These are phyloP conservation scores for Agrypnus murinus DNA, from an alignment of 2,888 invertebrate species.

Conservation along the genomic window DNA sequence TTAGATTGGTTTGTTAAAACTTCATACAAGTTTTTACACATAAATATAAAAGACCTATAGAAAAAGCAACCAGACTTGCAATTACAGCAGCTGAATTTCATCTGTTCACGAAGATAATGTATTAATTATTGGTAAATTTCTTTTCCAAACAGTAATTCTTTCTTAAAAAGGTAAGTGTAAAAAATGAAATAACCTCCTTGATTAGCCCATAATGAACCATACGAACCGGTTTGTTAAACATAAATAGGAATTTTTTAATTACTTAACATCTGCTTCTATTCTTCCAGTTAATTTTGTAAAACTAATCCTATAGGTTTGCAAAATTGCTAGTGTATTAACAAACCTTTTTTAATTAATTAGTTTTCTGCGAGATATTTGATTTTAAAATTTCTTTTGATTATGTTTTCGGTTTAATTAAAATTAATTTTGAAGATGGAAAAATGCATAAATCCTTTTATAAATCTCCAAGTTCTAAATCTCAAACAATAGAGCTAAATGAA, in stretches of 20 bases:
- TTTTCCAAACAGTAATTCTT: background rate
- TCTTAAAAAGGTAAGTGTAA: background rate
- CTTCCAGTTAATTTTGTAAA: slow-evolving; percentile 5
- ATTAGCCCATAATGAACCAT: background rate
- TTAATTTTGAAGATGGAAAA: too few relatives aligned
- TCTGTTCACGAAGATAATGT: background rate
- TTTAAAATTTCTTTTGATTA: too few relatives aligned
- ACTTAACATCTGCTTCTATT: slow-evolving; percentile 1
- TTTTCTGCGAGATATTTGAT: too few relatives aligned
- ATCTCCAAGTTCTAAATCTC: too few relatives aligned
- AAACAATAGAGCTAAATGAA: too few relatives aligned
- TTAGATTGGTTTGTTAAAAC: too few relatives aligned
- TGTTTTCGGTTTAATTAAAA: too few relatives aligned
- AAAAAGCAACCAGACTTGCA: too few relatives aligned
- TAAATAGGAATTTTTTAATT: slow-evolving; percentile 21
- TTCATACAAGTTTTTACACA: too few relatives aligned
- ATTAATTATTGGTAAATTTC: slow-evolving; percentile 2
- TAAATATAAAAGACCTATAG: too few relatives aligned
- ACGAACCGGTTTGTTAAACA: slow-evolving; percentile 14
- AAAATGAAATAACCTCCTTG: background rate
- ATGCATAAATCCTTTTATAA: too few relatives aligned
- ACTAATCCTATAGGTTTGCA: slow-evolving; percentile 16
- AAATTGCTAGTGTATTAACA: slow-evolving; percentile 9
- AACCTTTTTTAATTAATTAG: too few relatives aligned
- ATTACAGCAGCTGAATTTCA: background rate